These are phyloP conservation scores for Drosophila aldrichi DNA, from an alignment of 2,888 invertebrate species.

Conservation along the genomic window DNA sequence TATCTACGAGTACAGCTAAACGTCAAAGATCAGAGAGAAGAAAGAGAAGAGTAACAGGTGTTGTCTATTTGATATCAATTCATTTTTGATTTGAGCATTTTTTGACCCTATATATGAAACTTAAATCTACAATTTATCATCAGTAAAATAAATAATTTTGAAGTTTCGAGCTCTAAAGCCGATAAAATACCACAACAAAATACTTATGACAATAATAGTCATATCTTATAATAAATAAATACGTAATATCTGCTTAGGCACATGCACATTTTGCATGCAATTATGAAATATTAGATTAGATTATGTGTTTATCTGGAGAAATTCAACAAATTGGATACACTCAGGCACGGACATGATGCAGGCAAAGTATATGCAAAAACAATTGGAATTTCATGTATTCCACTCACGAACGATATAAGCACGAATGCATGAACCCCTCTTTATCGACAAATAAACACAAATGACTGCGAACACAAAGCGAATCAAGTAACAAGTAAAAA, in stretches of 20 bases:
- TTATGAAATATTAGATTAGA: slow-evolving; percentile 2
- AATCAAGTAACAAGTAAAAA: slow-evolving; percentile 16
- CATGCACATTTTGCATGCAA: not conserved
- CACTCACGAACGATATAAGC: slow-evolving; percentile 16
- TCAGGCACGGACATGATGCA: not conserved
- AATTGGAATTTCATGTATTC: slow-evolving; percentile 10
- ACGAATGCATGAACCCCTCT: slow-evolving; percentile 14
- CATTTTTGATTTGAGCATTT: not conserved
- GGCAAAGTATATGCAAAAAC: not conserved
- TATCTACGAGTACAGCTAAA: not conserved
- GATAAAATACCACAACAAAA: not conserved
- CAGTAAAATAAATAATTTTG: not conserved
- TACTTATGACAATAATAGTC: not conserved
- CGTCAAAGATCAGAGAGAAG: no score
- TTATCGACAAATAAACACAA: slow-evolving; percentile 8
- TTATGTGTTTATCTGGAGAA: slow-evolving; percentile 5
- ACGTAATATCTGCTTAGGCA: not conserved
- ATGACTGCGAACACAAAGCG: slow-evolving; percentile 9
- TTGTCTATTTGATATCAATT: not conserved
- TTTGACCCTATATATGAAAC: not conserved
- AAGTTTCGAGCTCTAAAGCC: not conserved
- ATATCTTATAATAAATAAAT: not conserved
- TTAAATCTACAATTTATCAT: not conserved
- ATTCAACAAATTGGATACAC: not conserved
- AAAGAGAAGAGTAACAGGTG: not conserved